Conservation (phyloP, 1,140 invertebrate genomes). For the Zaprionus capensis region DNA sequence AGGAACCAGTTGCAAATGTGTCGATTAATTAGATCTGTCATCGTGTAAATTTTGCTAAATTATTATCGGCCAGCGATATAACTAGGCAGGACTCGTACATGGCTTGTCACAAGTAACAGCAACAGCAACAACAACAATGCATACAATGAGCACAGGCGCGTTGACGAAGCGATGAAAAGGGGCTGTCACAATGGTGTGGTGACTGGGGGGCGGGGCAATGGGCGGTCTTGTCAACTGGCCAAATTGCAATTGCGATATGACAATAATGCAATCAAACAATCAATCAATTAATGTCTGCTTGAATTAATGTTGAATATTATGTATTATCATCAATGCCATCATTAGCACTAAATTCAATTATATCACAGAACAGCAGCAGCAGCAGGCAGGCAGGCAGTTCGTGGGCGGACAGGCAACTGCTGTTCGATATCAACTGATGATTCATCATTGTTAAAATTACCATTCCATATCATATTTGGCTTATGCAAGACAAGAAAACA, state of each 20-base stretch:
- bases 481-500: background rate
- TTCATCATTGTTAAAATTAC: slow-evolving; percentile 69
- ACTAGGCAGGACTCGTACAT: slow-evolving; percentile 28
- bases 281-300: slow-evolving; percentile 80
- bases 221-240: slow-evolving; percentile 8
- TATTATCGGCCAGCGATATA: slow-evolving; percentile 59
- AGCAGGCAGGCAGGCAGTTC: background rate
- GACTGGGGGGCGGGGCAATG: background rate
- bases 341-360: slow-evolving; percentile 83
- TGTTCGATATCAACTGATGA: slow-evolving; percentile 41
- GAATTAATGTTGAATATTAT: slow-evolving; percentile 79
- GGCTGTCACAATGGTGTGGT: too few species aligned
- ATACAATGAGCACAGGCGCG: background rate
- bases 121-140: slow-evolving; percentile 3
- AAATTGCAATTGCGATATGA: slow-evolving; percentile 76
- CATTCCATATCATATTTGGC: slow-evolving; percentile 1
- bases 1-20: slow-evolving; percentile 18
- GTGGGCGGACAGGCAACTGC: background rate
- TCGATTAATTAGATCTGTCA: slow-evolving; percentile 77
- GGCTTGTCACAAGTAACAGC: slow-evolving; percentile 38
- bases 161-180: slow-evolving; percentile 2
- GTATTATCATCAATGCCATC: slow-evolving; percentile 77
- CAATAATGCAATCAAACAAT: slow-evolving; percentile 83
- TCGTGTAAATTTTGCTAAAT: slow-evolving; percentile 77
- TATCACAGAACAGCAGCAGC: slow-evolving; percentile 19